These are phyloP conservation scores for Chloroclysta siterata DNA, from an alignment of 2,888 invertebrate genomes.

Conservation along the genomic window DNA sequence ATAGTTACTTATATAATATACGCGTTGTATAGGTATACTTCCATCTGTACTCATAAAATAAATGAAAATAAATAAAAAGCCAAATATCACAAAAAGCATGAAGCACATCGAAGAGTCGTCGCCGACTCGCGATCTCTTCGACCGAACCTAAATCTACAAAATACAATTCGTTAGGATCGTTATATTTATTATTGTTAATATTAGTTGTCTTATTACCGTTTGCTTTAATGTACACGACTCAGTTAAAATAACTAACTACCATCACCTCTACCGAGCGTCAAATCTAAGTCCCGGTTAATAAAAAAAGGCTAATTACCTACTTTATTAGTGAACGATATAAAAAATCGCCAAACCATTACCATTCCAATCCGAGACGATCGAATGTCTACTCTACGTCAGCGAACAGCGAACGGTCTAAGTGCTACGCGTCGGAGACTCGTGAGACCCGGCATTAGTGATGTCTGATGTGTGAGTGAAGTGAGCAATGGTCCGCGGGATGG, in stretches of 20 bases:
- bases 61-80: constrained; percentile 76
- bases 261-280: constrained; percentile 70
- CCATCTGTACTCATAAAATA: constrained; percentile 47
- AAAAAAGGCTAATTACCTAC: constrained; percentile 57
- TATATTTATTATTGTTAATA: constrained; percentile 19
- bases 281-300: constrained; percentile 57
- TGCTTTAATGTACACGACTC: constrained; percentile 48
- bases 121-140: constrained; percentile 43
- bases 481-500: constrained; percentile 44
- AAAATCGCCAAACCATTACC: constrained; percentile 75
- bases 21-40: constrained; percentile 40
- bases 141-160: constrained; percentile 33
- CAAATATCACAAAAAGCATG: constrained; percentile 80
- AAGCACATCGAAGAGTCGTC: constrained; percentile 61
- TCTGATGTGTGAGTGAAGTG: constrained; percentile 48
- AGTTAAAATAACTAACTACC: constrained; percentile 66
- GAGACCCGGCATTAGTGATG: constrained; percentile 52
- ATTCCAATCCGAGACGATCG: constrained; percentile 69
- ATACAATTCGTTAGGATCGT: constrained; percentile 34
- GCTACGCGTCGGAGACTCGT: constrained; percentile 54
- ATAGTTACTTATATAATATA: constrained; percentile 39
- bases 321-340: constrained; percentile 59
- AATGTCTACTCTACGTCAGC: constrained; percentile 72
- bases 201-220: constrained; percentile 34
- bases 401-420: constrained; percentile 55